Evolutionary conservation across 53 echinoderm and acorn worm species (phyloP).

Genomic region (Mesocentrotus franciscanus): DNA sequence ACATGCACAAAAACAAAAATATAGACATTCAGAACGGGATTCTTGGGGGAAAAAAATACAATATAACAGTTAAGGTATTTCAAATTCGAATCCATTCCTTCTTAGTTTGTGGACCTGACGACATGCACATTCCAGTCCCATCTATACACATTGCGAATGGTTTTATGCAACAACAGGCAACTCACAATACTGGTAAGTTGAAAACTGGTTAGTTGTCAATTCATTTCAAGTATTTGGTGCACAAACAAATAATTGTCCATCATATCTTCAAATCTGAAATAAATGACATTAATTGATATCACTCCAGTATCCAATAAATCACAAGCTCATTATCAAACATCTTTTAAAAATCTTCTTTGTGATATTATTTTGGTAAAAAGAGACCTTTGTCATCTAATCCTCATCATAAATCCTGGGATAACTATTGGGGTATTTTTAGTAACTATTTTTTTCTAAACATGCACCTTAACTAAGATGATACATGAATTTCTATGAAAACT

Average conservation of each 20-base stretch:
- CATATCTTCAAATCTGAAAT: background rate
- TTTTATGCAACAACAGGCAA: background rate
- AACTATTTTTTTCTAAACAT: background rate
- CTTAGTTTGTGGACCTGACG: background rate
- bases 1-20: background rate
- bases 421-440: background rate
- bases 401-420: background rate
- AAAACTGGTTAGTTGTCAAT: background rate
- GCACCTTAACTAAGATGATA: background rate
- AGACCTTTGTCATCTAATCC: background rate
- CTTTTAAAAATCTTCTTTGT: background rate
- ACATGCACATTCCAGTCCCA: conserved; percentile 6
- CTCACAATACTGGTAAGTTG: background rate
- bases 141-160: background rate
- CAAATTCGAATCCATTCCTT: background rate
- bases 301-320: background rate
- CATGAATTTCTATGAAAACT: background rate
- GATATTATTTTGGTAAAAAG: background rate
- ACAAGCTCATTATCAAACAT: background rate
- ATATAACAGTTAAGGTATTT: background rate
- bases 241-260: background rate
- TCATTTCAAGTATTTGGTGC: background rate
- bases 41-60: background rate
- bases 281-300: background rate
- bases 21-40: background rate